phyloP scores from a whole-genome alignment of 2,888 invertebrate genomes.

The Lasius fuliginosus region DNA sequence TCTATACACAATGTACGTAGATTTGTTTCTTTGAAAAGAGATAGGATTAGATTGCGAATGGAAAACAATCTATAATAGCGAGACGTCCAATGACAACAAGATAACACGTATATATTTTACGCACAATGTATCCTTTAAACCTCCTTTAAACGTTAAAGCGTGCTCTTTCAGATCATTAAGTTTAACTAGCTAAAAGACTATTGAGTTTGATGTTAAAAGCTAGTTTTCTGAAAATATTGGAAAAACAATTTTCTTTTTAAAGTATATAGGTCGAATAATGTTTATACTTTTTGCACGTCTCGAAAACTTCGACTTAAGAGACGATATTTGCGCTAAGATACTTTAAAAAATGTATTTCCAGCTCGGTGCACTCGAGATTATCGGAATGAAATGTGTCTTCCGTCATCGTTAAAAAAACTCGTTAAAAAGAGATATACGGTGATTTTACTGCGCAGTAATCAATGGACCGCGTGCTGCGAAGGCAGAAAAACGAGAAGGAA shows the following conservation, averaged over 20 bases:
- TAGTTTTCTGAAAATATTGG: not conserved
- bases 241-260: not conserved
- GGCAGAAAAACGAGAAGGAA: not conserved
- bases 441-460: conserved; percentile 39
- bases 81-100: not conserved
- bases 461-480: conserved; percentile 16
- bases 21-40: conserved; percentile 6
- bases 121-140: not conserved
- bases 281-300: not conserved
- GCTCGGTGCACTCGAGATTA: not conserved
- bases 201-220: not conserved
- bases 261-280: not conserved
- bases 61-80: not conserved
- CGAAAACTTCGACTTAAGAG: not conserved
- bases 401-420: not conserved
- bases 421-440: not conserved
- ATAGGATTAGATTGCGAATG: not conserved
- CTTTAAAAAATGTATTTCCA: not conserved
- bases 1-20: not conserved
- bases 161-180: not conserved
- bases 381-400: conserved; percentile 14
- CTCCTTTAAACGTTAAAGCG: not conserved
- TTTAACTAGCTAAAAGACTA: not conserved
- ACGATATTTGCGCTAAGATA: not conserved
- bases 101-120: not conserved